Conservation (phyloP, 2,888 invertebrate species). For the Lithophane socia region DNA sequence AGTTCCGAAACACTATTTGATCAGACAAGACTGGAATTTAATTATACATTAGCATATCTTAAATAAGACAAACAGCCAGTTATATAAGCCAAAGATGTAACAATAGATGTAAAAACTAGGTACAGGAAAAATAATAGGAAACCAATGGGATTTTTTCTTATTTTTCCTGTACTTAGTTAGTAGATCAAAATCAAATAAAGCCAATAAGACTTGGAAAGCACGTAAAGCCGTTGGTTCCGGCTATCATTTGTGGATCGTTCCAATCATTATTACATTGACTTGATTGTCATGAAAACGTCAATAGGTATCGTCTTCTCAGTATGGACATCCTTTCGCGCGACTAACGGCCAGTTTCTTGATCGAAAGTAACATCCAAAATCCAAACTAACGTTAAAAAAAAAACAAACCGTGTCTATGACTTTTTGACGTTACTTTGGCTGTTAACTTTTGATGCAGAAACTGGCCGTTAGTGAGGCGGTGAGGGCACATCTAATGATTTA, state of each 20-base stretch:
- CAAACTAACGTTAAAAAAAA: no score
- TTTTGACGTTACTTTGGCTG: no score
- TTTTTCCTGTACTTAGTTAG: neutral
- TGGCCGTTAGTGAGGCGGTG: neutral
- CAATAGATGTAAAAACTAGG: neutral
- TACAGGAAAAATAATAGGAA: constrained; percentile 14
- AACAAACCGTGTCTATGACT: no score
- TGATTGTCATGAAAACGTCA: neutral
- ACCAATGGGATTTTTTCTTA: neutral
- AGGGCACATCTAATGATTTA: neutral
- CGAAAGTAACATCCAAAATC: no score
- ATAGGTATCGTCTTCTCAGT: neutral
- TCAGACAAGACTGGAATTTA: neutral
- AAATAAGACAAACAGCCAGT: neutral
- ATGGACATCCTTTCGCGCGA: neutral
- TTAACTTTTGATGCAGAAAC: no score
- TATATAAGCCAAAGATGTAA: constrained; percentile 5
- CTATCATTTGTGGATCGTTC: neutral
- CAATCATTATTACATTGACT: neutral
- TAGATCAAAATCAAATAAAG: neutral
- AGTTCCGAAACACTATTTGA: neutral
- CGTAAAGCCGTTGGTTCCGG: neutral
- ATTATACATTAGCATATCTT: neutral
- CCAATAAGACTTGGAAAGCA: neutral
- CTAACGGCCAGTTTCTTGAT: no score